phyloP scores from a whole-genome alignment of 2,888 invertebrate genomes.

The Acrobasis consociella region DNA sequence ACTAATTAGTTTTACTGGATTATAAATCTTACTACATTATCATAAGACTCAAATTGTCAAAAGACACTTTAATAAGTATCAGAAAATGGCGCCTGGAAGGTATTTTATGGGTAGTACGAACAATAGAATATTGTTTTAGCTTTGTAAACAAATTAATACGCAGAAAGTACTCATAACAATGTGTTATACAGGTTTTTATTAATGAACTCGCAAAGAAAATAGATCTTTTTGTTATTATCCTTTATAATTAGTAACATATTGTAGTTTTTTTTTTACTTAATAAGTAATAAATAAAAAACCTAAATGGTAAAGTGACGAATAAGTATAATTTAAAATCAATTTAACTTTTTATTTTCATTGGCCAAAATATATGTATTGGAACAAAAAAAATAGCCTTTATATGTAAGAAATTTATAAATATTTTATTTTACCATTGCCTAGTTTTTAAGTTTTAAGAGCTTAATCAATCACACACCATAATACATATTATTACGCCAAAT shows the following conservation, averaged over 20 bases:
- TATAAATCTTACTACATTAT: background rate
- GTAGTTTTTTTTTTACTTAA: too few relatives aligned
- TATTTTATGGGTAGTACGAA: conserved; percentile 54
- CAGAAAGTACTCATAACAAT: conserved; percentile 31
- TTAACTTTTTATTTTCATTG: too few relatives aligned
- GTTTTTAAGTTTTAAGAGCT: background rate
- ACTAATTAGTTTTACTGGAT: conserved; percentile 10
- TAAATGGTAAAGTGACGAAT: too few relatives aligned
- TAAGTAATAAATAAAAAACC: too few relatives aligned
- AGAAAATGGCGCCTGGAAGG: conserved; percentile 35
- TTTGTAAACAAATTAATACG: conserved; percentile 25
- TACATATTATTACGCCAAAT: background rate
- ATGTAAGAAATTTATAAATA: background rate
- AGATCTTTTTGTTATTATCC: too few relatives aligned
- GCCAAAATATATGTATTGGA: too few relatives aligned
- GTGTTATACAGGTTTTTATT: background rate
- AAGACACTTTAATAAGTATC: background rate
- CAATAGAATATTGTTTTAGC: conserved; percentile 39
- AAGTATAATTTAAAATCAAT: too few relatives aligned
- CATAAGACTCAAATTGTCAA: background rate
- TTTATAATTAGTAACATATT: too few relatives aligned
- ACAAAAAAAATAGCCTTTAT: background rate
- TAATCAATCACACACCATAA: background rate
- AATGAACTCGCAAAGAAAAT: background rate
- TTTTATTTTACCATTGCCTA: background rate